These are phyloP conservation scores for Herpailurus yagouaroundi DNA, from an alignment of 2,113 vertebrate genomes.

Conservation along the genomic window DNA sequence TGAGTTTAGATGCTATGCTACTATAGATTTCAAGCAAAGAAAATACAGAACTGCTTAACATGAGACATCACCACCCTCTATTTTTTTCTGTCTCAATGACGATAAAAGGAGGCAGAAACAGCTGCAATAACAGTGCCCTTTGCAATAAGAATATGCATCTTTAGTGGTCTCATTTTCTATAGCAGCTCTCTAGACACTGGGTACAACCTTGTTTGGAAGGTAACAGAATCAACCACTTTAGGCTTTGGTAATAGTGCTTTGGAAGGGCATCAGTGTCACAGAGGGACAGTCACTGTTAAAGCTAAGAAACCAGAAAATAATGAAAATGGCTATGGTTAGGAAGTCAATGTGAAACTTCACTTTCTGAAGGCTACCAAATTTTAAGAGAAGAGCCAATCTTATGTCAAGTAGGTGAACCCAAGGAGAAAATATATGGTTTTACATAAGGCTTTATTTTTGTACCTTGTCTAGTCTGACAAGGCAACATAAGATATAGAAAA, in stretches of 20 bases:
- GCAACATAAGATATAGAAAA: neutral
- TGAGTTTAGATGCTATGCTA: neutral
- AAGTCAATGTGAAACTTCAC: neutral
- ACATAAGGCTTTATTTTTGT: neutral
- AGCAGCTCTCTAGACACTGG: neutral
- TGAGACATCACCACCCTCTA: accelerated
- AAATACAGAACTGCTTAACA: neutral
- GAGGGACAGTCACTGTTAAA: neutral
- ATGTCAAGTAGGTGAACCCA: neutral
- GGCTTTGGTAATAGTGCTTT: neutral
- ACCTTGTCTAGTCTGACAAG: neutral
- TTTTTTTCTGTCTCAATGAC: neutral
- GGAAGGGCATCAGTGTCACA: neutral
- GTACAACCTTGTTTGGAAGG: neutral
- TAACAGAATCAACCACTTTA: neutral
- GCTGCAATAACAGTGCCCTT: neutral
- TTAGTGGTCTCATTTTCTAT: neutral
- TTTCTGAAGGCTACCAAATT: neutral
- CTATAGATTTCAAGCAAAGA: neutral
- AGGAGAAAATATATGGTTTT: neutral
- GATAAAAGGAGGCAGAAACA: neutral
- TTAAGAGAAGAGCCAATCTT: neutral
- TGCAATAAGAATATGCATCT: neutral
- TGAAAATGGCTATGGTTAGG: neutral
- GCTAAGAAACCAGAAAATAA: neutral